A percentile compares a stretch with the other conserved stretches of the same genome.
These are phyloP conservation scores for Indicator maculatus DNA, from an alignment of 2,113 vertebrate species.

Conservation along the genomic window DNA sequence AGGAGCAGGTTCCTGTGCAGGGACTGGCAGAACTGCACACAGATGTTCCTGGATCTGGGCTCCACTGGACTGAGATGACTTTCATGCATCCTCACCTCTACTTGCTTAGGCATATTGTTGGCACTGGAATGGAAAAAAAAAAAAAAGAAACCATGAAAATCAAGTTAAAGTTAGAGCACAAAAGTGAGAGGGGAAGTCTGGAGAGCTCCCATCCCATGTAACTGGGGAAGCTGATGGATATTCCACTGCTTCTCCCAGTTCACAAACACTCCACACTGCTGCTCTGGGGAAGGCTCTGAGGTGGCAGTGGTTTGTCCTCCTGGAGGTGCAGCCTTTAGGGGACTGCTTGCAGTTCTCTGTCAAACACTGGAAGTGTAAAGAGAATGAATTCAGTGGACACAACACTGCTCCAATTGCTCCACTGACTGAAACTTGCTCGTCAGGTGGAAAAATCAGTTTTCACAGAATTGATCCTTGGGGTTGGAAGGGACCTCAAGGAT, in stretches of 20 bases:
- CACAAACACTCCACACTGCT: not conserved
- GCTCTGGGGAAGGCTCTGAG: not conserved
- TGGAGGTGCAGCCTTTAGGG: not conserved
- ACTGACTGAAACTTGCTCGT: not conserved
- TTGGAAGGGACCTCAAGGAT: too few species aligned
- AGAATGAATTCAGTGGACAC: not conserved
- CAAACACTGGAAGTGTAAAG: not conserved
- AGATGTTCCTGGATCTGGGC: constrained; percentile 80
- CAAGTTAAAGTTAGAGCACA: not conserved
- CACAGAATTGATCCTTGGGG: too few species aligned
- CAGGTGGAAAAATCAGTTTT: not conserved
- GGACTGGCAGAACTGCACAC: constrained; percentile 84
- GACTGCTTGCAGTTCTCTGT: not conserved
- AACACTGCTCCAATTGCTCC: not conserved
- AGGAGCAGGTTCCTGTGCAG: constrained; percentile 93
- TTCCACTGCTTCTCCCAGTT: constrained; percentile 18
- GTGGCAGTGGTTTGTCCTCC: not conserved
- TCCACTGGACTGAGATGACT: constrained; percentile 90
- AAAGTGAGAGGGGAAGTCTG: not conserved
- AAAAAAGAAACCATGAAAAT: not conserved
- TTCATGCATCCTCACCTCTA: constrained; percentile 97
- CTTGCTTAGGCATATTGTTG: constrained; percentile 98
- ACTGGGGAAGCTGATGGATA: not conserved
- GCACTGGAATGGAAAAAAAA: constrained; percentile 76
- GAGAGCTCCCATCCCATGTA: not conserved